These are phyloP conservation scores for Camelus bactrianus DNA, from an alignment of 2,113 vertebrate species.

Conservation along the genomic window DNA sequence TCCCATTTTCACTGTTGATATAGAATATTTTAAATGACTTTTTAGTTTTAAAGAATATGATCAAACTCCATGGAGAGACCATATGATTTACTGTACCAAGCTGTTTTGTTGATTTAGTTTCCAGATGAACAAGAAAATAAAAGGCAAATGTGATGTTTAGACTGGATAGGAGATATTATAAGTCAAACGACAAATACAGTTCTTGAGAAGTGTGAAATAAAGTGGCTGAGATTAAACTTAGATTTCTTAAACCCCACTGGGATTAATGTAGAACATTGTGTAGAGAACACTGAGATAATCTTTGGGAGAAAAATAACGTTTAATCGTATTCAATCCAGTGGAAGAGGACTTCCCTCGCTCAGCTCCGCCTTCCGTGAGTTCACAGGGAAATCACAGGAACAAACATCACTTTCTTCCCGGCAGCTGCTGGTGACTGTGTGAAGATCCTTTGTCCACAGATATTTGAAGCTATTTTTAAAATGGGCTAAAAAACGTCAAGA, in stretches of 20 bases:
- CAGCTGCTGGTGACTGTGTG: not conserved
- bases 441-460: not conserved
- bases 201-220: slow-evolving; percentile 45
- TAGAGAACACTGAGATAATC: not conserved
- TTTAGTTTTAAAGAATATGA: slow-evolving; percentile 52
- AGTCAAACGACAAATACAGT: slow-evolving; percentile 56
- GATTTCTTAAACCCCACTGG: not conserved
- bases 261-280: not conserved
- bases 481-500: not conserved
- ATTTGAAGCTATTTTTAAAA: slow-evolving; percentile 39
- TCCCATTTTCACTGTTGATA: slow-evolving; percentile 62
- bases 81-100: slow-evolving; percentile 42
- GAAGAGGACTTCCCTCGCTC: not conserved
- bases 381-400: not conserved
- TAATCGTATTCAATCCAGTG: not conserved
- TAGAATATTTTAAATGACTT: slow-evolving; percentile 61
- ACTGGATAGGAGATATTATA: slow-evolving; percentile 3
- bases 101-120: slow-evolving; percentile 56
- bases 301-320: not conserved
- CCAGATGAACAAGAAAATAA: slow-evolving; percentile 56
- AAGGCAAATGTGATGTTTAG: slow-evolving; percentile 54
- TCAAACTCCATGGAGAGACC: slow-evolving; percentile 14
- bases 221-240: slow-evolving; percentile 50
- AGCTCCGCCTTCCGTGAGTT: not conserved
- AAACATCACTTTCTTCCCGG: not conserved